These are phyloP conservation scores for Drosophila ohnishii DNA, from an alignment of 1,140 invertebrate genomes.

Conservation along the genomic window DNA sequence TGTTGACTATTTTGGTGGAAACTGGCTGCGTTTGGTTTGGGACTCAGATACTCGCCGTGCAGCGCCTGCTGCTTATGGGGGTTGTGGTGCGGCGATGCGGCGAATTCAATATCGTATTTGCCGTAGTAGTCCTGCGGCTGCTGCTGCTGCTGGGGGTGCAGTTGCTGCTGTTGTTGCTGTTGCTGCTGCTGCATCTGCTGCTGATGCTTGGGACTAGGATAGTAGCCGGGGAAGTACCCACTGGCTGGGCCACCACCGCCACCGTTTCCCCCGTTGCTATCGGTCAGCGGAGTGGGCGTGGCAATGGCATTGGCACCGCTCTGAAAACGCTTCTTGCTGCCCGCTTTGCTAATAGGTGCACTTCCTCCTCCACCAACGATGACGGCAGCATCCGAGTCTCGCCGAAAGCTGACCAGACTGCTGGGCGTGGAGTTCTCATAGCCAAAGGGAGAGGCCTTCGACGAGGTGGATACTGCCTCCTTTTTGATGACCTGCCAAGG, in stretches of 20 bases:
- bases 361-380: slow-evolving; percentile 27
- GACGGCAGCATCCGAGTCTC: slow-evolving; percentile 64
- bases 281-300: slow-evolving; percentile 43
- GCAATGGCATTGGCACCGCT: slow-evolving; percentile 57
- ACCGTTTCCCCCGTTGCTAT: slow-evolving; percentile 27
- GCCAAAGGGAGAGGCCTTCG: slow-evolving; percentile 73
- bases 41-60: slow-evolving; percentile 76
- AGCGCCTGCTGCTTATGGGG: slow-evolving; percentile 61
- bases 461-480: slow-evolving; percentile 79
- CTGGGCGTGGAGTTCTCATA: slow-evolving; percentile 67
- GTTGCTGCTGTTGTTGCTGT: slow-evolving; percentile 15
- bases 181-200: slow-evolving; percentile 53
- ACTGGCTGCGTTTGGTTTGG: slow-evolving; percentile 59
- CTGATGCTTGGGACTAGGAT: slow-evolving; percentile 64
- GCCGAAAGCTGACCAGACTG: slow-evolving; percentile 67
- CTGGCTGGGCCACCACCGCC: slow-evolving; percentile 24
- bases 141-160: slow-evolving; percentile 59
- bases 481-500: slow-evolving; percentile 73
- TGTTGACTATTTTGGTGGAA: slow-evolving; percentile 71
- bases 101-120: slow-evolving; percentile 81
- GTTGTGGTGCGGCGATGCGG: slow-evolving; percentile 62
- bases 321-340: slow-evolving; percentile 68
- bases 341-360: slow-evolving; percentile 41
- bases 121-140: slow-evolving; percentile 75
- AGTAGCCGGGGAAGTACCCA: slow-evolving; percentile 72